A percentile compares a stretch with the other conserved stretches of the same genome.
Conservation (phyloP, 2,797 vertebrate genomes). For the Balearica regulorum region DNA sequence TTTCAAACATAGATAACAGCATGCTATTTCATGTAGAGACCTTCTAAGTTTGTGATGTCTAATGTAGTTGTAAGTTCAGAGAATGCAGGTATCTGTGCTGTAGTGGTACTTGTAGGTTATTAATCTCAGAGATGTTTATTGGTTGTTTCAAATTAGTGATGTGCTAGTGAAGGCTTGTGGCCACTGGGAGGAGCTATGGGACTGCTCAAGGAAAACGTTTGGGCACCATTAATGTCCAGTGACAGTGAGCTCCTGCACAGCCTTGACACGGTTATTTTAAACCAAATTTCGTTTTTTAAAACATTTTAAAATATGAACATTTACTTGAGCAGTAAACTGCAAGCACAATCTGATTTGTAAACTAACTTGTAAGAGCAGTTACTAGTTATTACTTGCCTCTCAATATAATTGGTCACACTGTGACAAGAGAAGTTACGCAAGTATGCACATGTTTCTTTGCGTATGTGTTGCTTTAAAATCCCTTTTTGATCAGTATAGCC, state of each 20-base stretch:
- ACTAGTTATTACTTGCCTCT: neutral
- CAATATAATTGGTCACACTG: neutral
- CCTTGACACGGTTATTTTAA: neutral
- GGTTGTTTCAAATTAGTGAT: neutral
- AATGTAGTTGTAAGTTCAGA: neutral
- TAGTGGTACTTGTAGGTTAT: neutral
- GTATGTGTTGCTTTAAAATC: neutral
- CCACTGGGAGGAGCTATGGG: constrained; percentile 48
- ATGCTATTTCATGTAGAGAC: neutral
- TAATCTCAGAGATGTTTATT: fast-evolving
- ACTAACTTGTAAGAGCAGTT: neutral
- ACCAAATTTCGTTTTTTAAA: neutral
- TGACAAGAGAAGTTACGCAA: neutral
- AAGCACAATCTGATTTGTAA: neutral
- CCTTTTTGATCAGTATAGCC: neutral
- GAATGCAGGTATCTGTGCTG: neutral
- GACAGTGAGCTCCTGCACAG: neutral
- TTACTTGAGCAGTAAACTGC: neutral
- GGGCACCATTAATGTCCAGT: neutral
- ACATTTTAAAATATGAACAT: neutral
- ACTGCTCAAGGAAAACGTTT: neutral
- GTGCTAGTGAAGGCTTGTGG: neutral
- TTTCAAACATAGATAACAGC: neutral
- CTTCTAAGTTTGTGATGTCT: fast-evolving
- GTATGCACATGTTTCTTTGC: neutral